These are phyloP conservation scores for Cactoblastis cactorum DNA, from an alignment of 2,888 invertebrate genomes.

Conservation along the genomic window DNA sequence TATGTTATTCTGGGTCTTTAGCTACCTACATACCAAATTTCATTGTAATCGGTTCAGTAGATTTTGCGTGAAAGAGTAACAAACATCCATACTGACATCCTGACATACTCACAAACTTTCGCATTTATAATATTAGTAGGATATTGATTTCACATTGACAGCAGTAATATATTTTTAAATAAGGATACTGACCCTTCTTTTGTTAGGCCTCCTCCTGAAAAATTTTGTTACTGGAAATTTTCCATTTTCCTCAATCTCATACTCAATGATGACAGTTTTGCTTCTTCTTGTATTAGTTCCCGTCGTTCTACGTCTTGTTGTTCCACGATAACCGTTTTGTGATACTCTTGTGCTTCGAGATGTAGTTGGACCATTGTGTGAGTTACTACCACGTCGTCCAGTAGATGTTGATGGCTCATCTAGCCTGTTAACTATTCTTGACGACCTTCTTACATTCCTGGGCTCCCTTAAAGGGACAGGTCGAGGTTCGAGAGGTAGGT, in stretches of 20 bases:
- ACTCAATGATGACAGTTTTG: slow-evolving; percentile 83
- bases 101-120: too few relatives aligned
- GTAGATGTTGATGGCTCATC: slow-evolving; percentile 50
- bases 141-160: too few relatives aligned
- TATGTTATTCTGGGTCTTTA: too few relatives aligned
- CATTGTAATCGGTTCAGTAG: too few relatives aligned
- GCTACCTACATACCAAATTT: too few relatives aligned
- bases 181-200: slow-evolving; percentile 48
- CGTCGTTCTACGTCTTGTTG: slow-evolving; percentile 27
- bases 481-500: slow-evolving; percentile 40
- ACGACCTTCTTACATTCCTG: slow-evolving; percentile 30
- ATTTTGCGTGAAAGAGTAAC: too few relatives aligned
- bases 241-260: slow-evolving; percentile 81
- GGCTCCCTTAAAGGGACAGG: slow-evolving; percentile 28
- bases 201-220: too few relatives aligned
- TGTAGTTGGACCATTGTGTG: slow-evolving; percentile 30
- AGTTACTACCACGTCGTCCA: slow-evolving; percentile 26
- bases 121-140: too few relatives aligned
- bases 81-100: too few relatives aligned
- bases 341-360: slow-evolving; percentile 24
- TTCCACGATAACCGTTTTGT: slow-evolving; percentile 23
- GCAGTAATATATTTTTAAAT: background rate
- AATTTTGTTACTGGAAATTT: slow-evolving; percentile 81
- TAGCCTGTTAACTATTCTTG: slow-evolving; percentile 23
- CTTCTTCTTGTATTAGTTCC: slow-evolving; percentile 54